These are phyloP conservation scores for Fregata magnificens DNA, from an alignment of 2,113 vertebrate genomes.

Conservation along the genomic window DNA sequence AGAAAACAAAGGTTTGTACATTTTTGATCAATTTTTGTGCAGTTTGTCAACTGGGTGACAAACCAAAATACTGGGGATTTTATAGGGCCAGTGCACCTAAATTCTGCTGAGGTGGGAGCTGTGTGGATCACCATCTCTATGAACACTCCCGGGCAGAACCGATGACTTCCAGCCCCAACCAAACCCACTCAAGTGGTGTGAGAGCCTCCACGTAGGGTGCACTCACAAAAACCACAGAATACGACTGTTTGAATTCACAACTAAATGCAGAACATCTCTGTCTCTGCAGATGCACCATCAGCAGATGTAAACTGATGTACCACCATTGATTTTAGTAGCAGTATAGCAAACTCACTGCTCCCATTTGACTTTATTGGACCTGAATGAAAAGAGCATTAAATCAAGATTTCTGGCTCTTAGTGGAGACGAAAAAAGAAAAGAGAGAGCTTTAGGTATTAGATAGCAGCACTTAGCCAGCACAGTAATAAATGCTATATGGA, in stretches of 20 bases:
- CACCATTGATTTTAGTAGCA: not conserved
- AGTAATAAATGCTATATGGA: not conserved
- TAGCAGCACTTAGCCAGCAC: not conserved
- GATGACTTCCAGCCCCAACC: not conserved
- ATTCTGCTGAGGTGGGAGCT: not conserved
- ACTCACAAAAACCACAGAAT: not conserved
- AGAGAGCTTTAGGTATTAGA: not conserved
- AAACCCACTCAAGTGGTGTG: not conserved
- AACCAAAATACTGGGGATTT: not conserved
- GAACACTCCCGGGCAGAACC: not conserved
- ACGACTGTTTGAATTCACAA: not conserved
- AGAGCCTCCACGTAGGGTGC: not conserved
- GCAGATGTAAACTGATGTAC: not conserved
- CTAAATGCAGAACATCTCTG: not conserved
- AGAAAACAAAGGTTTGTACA: not conserved
- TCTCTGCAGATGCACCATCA: not conserved
- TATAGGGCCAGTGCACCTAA: not conserved
- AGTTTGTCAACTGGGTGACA: not conserved
- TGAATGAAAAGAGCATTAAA: not conserved
- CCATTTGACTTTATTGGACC: not conserved
- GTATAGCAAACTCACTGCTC: not conserved
- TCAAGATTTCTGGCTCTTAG: not conserved
- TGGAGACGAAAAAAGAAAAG: not conserved
- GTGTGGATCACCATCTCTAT: rapidly evolving
- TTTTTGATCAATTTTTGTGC: not conserved